Conservation (phyloP, 2,888 invertebrate genomes). For the Drosophila rubida region DNA sequence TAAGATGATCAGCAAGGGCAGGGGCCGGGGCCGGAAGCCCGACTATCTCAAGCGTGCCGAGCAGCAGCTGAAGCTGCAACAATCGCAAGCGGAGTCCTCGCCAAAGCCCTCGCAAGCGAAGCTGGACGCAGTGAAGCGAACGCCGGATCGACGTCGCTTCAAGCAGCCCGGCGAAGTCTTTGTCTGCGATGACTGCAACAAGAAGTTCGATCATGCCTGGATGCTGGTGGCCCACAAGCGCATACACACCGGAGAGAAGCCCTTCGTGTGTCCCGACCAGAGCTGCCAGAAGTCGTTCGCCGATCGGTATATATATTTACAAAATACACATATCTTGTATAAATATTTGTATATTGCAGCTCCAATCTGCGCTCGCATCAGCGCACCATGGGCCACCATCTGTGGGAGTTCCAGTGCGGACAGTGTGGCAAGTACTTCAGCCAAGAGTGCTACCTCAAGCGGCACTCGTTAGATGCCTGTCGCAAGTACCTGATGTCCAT, state of each 20-base stretch:
- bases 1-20: conserved; percentile 28
- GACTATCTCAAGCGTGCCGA: background rate
- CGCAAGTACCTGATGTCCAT: conserved; percentile 85
- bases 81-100: background rate
- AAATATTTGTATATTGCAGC: conserved; percentile 82
- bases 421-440: conserved; percentile 90
- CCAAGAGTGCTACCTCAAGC: conserved; percentile 88
- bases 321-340: background rate
- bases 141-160: conserved; percentile 33
- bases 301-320: conserved; percentile 82
- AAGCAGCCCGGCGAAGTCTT: conserved; percentile 59
- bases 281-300: conserved; percentile 89
- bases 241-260: conserved; percentile 89
- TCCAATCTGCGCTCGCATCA: conserved; percentile 91
- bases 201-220: conserved; percentile 90
- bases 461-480: conserved; percentile 89
- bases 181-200: conserved; percentile 86
- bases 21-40: conserved; percentile 13
- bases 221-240: conserved; percentile 89
- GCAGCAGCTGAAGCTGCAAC: background rate
- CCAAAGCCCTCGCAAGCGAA: background rate
- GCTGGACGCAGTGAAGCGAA: conserved; percentile 13
- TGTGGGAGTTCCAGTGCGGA: conserved; percentile 89
- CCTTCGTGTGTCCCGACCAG: conserved; percentile 88
- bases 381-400: conserved; percentile 89